Evolutionary conservation across 2,888 invertebrate species (phyloP).

Genomic region (Scaptomyza parva): DNA sequence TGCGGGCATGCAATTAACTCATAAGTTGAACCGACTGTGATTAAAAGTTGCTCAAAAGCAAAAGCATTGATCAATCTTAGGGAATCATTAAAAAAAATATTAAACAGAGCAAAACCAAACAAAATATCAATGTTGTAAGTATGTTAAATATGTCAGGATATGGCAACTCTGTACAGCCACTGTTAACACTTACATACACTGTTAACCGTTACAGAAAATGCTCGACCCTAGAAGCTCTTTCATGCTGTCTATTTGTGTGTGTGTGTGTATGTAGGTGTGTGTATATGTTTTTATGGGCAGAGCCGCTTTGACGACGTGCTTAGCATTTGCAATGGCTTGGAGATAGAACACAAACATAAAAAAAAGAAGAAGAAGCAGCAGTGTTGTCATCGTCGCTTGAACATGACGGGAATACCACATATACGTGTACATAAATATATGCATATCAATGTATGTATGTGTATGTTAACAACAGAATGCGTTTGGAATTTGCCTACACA

Average conservation of each 20-base stretch:
- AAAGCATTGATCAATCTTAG: neutral
- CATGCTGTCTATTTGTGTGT: conserved; percentile 1
- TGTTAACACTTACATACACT: conserved; percentile 32
- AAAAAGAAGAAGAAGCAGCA: conserved; percentile 7
- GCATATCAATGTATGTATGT: neutral
- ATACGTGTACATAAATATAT: neutral
- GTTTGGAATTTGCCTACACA: conserved; percentile 66
- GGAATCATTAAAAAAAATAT: neutral
- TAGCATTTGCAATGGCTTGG: conserved; percentile 74
- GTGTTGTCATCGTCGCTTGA: conserved; percentile 62
- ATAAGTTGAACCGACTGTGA: conserved; percentile 10
- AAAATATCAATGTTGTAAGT: neutral
- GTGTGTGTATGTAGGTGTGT: neutral
- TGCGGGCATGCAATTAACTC: conserved; percentile 16
- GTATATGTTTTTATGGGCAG: conserved; percentile 49
- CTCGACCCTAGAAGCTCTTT: conserved; percentile 29
- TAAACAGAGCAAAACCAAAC: neutral
- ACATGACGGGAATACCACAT: conserved; percentile 68
- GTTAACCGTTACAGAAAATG: neutral
- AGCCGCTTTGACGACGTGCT: conserved; percentile 68
- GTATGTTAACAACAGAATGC: conserved; percentile 61
- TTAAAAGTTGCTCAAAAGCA: neutral
- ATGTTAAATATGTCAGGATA: neutral
- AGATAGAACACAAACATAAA: conserved; percentile 28
- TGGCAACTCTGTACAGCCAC: conserved; percentile 3